Evolutionary conservation across 2,888 invertebrate genomes (phyloP).

Genomic region (Limnephilus marmoratus): DNA sequence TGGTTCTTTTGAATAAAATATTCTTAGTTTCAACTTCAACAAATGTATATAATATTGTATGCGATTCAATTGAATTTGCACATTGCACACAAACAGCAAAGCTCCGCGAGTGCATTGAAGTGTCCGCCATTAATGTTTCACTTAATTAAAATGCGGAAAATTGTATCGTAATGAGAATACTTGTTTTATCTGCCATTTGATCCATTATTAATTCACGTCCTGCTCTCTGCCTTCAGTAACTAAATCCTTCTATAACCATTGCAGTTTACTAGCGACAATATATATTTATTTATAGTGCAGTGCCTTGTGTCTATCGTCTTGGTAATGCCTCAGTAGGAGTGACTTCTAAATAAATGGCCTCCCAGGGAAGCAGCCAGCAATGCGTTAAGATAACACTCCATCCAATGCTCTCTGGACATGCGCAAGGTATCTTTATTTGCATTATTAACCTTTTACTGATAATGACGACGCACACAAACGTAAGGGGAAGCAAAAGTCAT

Average conservation of each 20-base stretch:
- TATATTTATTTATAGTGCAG: slow-evolving; percentile 48
- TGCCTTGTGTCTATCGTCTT: slow-evolving; percentile 30
- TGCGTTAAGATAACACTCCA: slow-evolving; percentile 61
- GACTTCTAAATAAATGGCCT: slow-evolving; percentile 61
- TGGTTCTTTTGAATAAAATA: not conserved
- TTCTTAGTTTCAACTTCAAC: not conserved
- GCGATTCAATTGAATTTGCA: not conserved
- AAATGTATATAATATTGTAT: not conserved
- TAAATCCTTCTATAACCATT: slow-evolving; percentile 40
- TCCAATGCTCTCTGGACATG: slow-evolving; percentile 38
- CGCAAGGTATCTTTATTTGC: slow-evolving; percentile 45
- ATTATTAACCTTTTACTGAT: slow-evolving; percentile 22
- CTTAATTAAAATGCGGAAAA: slow-evolving; percentile 7
- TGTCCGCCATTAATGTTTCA: slow-evolving; percentile 7
- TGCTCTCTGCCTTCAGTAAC: slow-evolving; percentile 14
- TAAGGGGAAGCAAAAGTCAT: not conserved
- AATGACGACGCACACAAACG: not conserved
- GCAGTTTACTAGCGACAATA: slow-evolving; percentile 50
- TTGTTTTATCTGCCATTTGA: slow-evolving; percentile 14
- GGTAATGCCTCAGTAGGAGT: slow-evolving; percentile 30
- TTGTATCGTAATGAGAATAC: slow-evolving; percentile 38
- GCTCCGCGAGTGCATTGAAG: slow-evolving; percentile 4
- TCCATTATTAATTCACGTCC: slow-evolving; percentile 29
- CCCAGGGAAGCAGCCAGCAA: slow-evolving; percentile 58
- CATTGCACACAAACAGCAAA: not conserved